A percentile compares a stretch with the other conserved stretches of the same genome.
phyloP scores from a whole-genome alignment of 2,797 vertebrate genomes.

The Numenius phaeopus region DNA sequence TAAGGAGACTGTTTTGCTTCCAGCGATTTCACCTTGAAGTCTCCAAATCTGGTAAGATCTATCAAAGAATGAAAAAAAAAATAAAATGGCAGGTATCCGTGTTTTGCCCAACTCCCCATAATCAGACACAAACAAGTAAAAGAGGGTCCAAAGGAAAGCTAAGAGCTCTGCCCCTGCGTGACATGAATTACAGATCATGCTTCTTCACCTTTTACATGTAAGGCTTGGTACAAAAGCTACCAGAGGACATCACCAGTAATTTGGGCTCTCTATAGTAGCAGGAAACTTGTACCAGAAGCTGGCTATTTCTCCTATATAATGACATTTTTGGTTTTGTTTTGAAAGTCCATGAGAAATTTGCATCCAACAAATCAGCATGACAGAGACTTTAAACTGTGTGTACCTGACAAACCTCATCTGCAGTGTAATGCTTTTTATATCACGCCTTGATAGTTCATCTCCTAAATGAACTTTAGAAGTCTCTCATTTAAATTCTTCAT shows the following conservation, averaged over 20 bases:
- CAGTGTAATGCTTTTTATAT: not conserved
- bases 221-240: not conserved
- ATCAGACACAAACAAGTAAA: not conserved
- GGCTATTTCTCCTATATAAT: not conserved
- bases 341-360: not conserved
- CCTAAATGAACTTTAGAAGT: not conserved
- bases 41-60: not conserved
- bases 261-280: not conserved
- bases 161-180: not conserved
- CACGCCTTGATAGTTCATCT: not conserved
- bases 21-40: not conserved
- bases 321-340: not conserved
- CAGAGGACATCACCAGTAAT: not conserved
- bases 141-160: not conserved
- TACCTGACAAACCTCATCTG: not conserved
- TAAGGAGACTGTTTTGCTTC: not conserved
- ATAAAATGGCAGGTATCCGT: not conserved
- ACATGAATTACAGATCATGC: not conserved
- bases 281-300: not conserved
- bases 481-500: conserved; percentile 36
- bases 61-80: fast-evolving
- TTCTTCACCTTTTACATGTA: fast-evolving
- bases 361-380: not conserved
- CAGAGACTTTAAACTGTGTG: not conserved
- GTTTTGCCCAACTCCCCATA: not conserved